Conservation (phyloP, 2,888 invertebrate genomes). For the Conistra vaccinii region DNA sequence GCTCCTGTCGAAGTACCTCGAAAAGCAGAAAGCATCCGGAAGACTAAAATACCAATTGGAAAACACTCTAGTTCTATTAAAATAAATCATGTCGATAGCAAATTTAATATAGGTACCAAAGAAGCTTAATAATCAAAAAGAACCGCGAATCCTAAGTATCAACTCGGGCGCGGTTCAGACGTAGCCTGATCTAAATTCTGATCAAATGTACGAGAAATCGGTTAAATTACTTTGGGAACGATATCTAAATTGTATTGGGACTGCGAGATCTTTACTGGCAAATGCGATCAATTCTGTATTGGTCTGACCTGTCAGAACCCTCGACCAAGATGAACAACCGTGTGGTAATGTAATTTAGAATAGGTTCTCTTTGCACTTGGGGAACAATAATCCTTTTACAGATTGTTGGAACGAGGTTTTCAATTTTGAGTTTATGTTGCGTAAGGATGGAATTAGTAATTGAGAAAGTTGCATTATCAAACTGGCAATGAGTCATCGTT, state of each 20-base stretch:
- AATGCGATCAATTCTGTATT: conserved; percentile 53
- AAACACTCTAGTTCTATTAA: not conserved
- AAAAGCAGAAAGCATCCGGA: not conserved
- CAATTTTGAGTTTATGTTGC: not conserved
- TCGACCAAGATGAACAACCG: conserved; percentile 29
- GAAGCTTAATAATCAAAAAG: conserved; percentile 45
- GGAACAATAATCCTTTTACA: not conserved
- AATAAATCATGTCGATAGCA: conserved; percentile 12
- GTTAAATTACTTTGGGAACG: conserved; percentile 50
- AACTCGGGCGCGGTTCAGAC: conserved; percentile 16
- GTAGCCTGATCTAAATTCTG: conserved; percentile 43
- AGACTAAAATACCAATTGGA: conserved; percentile 14
- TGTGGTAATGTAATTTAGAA: conserved; percentile 37
- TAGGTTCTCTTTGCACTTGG: conserved; percentile 3
- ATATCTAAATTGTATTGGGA: conserved; percentile 59
- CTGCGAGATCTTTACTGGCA: conserved; percentile 31
- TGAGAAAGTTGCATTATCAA: not conserved
- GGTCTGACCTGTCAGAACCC: conserved; percentile 41
- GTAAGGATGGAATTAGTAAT: not conserved
- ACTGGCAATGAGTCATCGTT: conserved; percentile 2
- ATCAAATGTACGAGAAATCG: conserved; percentile 49
- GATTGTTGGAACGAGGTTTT: not conserved
- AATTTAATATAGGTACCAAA: conserved; percentile 1
- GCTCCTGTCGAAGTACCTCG: not conserved
- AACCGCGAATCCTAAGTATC: not conserved